These are phyloP conservation scores for Setophaga petechia DNA, from an alignment of 2,113 vertebrate genomes.

Conservation along the genomic window DNA sequence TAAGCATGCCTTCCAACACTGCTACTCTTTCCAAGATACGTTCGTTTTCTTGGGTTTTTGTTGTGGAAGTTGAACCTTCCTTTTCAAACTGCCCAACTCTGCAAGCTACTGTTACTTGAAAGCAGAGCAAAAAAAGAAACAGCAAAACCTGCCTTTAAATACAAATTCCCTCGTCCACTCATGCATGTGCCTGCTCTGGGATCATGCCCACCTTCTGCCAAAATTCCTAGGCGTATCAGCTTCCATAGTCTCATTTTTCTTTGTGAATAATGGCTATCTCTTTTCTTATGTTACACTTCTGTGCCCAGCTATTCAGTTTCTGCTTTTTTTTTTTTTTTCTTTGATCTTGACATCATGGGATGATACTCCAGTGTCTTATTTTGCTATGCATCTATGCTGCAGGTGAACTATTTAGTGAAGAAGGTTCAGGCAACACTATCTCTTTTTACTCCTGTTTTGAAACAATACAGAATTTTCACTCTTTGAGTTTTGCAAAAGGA, in stretches of 20 bases:
- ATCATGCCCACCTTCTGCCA: background rate
- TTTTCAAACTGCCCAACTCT: background rate
- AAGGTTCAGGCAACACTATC: background rate
- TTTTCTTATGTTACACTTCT: slow-evolving; percentile 35
- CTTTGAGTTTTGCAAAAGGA: background rate
- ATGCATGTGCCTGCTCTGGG: background rate
- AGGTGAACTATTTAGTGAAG: background rate
- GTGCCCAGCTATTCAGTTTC: slow-evolving; percentile 24
- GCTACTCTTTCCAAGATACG: background rate
- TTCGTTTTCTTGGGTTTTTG: background rate
- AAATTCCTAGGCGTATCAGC: background rate
- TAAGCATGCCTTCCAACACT: background rate
- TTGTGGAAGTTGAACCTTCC: background rate
- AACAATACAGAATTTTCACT: background rate
- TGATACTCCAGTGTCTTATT: background rate
- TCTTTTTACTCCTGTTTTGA: background rate
- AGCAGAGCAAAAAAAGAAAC: background rate
- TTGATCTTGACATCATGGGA: background rate
- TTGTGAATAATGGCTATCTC: slow-evolving; percentile 5
- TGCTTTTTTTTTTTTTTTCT: background rate
- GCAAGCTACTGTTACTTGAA: background rate
- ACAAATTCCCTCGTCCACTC: background rate
- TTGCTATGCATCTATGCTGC: background rate
- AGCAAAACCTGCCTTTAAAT: slow-evolving; percentile 24
- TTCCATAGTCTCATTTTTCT: slow-evolving; percentile 32